These are phyloP conservation scores for Drosophila hamatofila DNA, from an alignment of 2,888 invertebrate genomes.

Conservation along the genomic window DNA sequence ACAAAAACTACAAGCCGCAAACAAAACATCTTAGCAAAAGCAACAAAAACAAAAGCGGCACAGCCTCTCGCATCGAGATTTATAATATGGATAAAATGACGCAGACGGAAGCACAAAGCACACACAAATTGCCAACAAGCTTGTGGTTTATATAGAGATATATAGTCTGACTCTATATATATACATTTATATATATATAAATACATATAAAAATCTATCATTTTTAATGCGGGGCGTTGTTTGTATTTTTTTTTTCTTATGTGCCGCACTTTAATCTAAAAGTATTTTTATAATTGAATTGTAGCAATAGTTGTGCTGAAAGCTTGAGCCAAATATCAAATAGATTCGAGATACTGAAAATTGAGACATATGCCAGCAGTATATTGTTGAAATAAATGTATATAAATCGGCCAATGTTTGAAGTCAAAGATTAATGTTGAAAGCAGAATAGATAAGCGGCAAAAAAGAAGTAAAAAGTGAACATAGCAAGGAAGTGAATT, in stretches of 20 bases:
- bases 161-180: slow-evolving; percentile 6
- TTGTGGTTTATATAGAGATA: slow-evolving; percentile 49
- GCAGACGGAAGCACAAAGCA: slow-evolving; percentile 59
- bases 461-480: slow-evolving; percentile 6
- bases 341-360: slow-evolving; percentile 58
- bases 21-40: slow-evolving; percentile 42
- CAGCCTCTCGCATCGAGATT: slow-evolving; percentile 34
- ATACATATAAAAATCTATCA: slow-evolving; percentile 38
- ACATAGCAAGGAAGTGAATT: slow-evolving; percentile 50
- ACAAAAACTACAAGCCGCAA: slow-evolving; percentile 37
- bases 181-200: slow-evolving; percentile 16
- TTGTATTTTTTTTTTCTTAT: slow-evolving; percentile 37
- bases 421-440: slow-evolving; percentile 67
- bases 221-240: slow-evolving; percentile 58
- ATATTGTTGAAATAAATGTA: slow-evolving; percentile 10
- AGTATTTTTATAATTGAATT: slow-evolving; percentile 74
- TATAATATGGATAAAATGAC: slow-evolving; percentile 55
- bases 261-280: slow-evolving; percentile 69
- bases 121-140: slow-evolving; percentile 37
- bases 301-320: slow-evolving; percentile 65
- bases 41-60: slow-evolving; percentile 13
- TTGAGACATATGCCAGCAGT: slow-evolving; percentile 47
- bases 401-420: slow-evolving; percentile 39
- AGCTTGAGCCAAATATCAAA: slow-evolving; percentile 58
- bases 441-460: slow-evolving; percentile 52